Evolutionary conservation across 2,888 invertebrate genomes (phyloP), one percentile per base, ranked within the genome.

Genomic region (Eurytoma californica): DNA sequence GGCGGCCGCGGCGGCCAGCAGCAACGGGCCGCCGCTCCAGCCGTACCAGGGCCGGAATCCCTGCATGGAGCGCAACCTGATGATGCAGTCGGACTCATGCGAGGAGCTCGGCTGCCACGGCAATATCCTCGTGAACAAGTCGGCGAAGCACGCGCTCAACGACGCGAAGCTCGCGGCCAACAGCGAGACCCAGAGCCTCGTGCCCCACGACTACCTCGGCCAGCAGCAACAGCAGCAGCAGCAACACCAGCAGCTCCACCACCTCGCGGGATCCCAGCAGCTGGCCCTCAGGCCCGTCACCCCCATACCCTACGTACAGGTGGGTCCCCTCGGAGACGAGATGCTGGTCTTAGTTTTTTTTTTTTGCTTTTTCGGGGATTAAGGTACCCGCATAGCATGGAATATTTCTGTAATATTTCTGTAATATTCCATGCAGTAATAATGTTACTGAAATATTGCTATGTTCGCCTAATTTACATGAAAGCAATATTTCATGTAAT

Each of bases 11-110:
- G 12, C 20, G 0, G 58, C 18, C 65, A 9, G 14, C 18, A 57
- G 65, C 66, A 58, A 28, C n/a, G 4, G 16, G 14, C 12, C 77
- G 18, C 77, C 66, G 16, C 60, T 96, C 63, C 96, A 95, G 86
- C 95, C 96, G 0, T 95, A 96, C 90, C 96, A 97, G 88, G 97
- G 97, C 0, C 92, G 95, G 47, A 97, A 97, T 91, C 94, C 93
- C 0, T 97, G 96, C 82, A 92, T 95, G 86, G 96, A 95, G 86
- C 91, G 95, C 13, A 96, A 96, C 90, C 90, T 94, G 83, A 93
- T 93, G 91, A 88, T 93, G 82, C 88, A 92, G 83, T 89, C 92
- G 73, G 89, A 92, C 85, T 92, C 93, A 81, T 89, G 93, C 85
- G 92, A 93, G 83, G 93, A 93, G 83, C 87, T 93, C 2, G 90